phyloP scores from a whole-genome alignment of 2,888 invertebrate species.

The Aphodius granarius region DNA sequence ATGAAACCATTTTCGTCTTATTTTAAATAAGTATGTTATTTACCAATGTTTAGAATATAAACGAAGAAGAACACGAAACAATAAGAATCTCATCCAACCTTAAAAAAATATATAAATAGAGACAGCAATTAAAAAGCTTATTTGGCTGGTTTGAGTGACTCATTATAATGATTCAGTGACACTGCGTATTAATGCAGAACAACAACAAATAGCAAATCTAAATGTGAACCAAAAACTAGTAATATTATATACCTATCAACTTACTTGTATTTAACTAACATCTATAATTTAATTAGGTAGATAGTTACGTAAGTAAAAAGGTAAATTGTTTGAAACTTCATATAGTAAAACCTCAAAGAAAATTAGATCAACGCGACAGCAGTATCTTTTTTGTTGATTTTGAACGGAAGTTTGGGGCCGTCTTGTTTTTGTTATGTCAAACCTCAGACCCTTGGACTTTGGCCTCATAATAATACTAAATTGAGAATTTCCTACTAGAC shows the following conservation, averaged over 20 bases:
- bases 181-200: too few relatives aligned
- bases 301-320: neutral
- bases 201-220: too few relatives aligned
- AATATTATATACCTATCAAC: neutral
- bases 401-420: neutral
- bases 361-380: neutral
- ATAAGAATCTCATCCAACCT: too few relatives aligned
- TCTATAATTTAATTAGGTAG: neutral
- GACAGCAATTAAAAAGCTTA: too few relatives aligned
- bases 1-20: too few relatives aligned
- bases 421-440: neutral
- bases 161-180: too few relatives aligned
- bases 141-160: too few relatives aligned
- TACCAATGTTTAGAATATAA: too few relatives aligned
- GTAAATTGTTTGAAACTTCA: neutral
- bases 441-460: conserved; percentile 38
- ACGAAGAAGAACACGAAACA: too few relatives aligned
- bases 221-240: too few relatives aligned
- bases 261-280: neutral
- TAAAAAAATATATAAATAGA: too few relatives aligned
- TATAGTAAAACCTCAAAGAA: neutral
- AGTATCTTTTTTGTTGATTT: neutral
- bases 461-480: conserved; percentile 34
- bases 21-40: too few relatives aligned
- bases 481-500: conserved; percentile 39